phyloP scores from a whole-genome alignment of 92 coral and sea anemone species.

The Siderastrea radians region DNA sequence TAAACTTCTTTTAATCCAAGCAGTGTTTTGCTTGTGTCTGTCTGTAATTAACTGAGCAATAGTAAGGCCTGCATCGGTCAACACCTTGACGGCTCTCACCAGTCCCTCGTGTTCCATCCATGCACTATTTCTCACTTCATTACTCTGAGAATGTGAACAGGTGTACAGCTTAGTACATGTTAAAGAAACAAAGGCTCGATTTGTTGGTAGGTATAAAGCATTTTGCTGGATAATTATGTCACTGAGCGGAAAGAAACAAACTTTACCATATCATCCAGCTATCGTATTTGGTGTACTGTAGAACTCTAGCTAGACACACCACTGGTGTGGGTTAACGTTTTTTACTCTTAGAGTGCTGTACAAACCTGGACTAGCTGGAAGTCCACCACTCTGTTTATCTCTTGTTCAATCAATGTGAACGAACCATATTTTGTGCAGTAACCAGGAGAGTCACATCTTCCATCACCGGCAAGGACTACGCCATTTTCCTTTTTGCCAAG shows the following conservation, averaged over 20 bases:
- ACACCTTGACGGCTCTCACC: constrained; percentile 36
- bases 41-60: constrained; percentile 58
- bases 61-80: constrained; percentile 22
- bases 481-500: too few relatives aligned
- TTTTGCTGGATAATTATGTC: constrained; percentile 2
- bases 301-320: too few relatives aligned
- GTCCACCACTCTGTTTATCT: constrained; percentile 47
- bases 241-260: too few relatives aligned
- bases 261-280: too few relatives aligned
- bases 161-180: neutral
- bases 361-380: constrained; percentile 67
- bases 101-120: constrained; percentile 63
- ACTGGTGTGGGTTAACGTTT: too few relatives aligned
- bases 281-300: too few relatives aligned
- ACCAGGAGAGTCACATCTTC: too few relatives aligned
- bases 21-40: constrained; percentile 28
- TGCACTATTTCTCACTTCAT: constrained; percentile 65
- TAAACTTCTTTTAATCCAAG: constrained; percentile 32
- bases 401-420: constrained; percentile 53
- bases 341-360: too few relatives aligned
- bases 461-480: too few relatives aligned
- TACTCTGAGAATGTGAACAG: constrained; percentile 32
- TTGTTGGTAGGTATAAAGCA: neutral
- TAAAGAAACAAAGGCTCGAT: too few relatives aligned
- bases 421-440: constrained; percentile 60